Conservation (phyloP, 92 coral and sea anemone species). For the Palythoa caribaeorum region DNA sequence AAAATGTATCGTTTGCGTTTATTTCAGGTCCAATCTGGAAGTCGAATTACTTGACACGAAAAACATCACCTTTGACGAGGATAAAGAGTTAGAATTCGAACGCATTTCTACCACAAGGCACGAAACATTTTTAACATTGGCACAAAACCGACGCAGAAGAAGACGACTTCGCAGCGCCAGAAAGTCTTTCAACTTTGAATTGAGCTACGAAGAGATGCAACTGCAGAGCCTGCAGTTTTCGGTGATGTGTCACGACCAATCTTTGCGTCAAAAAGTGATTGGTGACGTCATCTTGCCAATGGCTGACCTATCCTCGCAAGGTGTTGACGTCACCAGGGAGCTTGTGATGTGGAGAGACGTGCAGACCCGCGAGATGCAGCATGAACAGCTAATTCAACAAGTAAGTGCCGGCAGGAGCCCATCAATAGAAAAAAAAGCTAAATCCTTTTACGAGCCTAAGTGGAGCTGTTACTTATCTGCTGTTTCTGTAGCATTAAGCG, state of each 20-base stretch:
- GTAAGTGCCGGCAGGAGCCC: neutral
- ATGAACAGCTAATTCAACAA: slow-evolving; percentile 12
- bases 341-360: slow-evolving; percentile 88
- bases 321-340: slow-evolving; percentile 79
- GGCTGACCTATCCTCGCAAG: slow-evolving; percentile 81
- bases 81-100: slow-evolving; percentile 17
- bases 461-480: too few species aligned
- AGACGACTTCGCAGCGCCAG: slow-evolving; percentile 66
- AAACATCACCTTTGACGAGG: slow-evolving; percentile 47
- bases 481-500: too few species aligned
- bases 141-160: slow-evolving; percentile 16
- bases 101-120: neutral
- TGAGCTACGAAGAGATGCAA: slow-evolving; percentile 82
- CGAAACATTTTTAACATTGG: slow-evolving; percentile 26
- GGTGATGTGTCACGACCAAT: slow-evolving; percentile 83
- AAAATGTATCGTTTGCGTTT: neutral
- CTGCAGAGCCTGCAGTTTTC: slow-evolving; percentile 83
- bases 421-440: too few species aligned
- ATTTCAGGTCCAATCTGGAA: slow-evolving; percentile 53
- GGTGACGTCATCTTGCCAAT: slow-evolving; percentile 88
- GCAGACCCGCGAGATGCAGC: slow-evolving; percentile 77
- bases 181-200: slow-evolving; percentile 80
- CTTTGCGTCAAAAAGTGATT: slow-evolving; percentile 79
- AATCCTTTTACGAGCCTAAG: too few species aligned
- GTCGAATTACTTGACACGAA: slow-evolving; percentile 71